These are phyloP conservation scores for Xestia xanthographa DNA, from an alignment of 2,888 invertebrate genomes.

Conservation along the genomic window DNA sequence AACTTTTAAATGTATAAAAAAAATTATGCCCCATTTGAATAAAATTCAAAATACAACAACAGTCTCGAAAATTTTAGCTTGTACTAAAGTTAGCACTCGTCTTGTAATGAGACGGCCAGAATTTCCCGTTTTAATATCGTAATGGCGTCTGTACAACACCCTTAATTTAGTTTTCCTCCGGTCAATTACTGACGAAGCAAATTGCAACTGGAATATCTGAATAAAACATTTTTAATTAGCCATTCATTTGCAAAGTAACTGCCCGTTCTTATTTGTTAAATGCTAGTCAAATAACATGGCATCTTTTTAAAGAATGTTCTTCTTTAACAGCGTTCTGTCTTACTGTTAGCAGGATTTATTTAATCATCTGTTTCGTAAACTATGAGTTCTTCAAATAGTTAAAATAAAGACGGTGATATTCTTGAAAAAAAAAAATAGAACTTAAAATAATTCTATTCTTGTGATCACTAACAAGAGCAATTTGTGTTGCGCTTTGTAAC, in stretches of 20 bases:
- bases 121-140: constrained; percentile 70
- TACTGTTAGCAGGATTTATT: constrained; percentile 11
- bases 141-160: constrained; percentile 63
- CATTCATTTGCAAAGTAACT: constrained; percentile 52
- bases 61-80: background rate
- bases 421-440: background rate
- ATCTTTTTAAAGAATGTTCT: constrained; percentile 26
- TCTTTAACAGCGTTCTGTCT: constrained; percentile 1
- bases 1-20: background rate
- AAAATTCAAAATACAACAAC: background rate
- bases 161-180: constrained; percentile 64
- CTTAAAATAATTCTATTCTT: background rate
- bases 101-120: constrained; percentile 7
- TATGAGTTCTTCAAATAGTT: too few relatives aligned
- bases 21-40: background rate
- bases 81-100: background rate
- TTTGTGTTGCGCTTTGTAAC: constrained; percentile 13
- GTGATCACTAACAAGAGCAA: constrained; percentile 5
- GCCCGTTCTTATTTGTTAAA: constrained; percentile 32
- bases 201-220: constrained; percentile 50
- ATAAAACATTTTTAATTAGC: constrained; percentile 59
- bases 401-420: background rate
- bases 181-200: constrained; percentile 54
- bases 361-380: background rate
- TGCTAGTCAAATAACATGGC: constrained; percentile 35